Evolutionary conservation across 2,113 vertebrate species (phyloP), one percentile per base, ranked within the genome.

Genomic region (Pteronura brasiliensis): DNA sequence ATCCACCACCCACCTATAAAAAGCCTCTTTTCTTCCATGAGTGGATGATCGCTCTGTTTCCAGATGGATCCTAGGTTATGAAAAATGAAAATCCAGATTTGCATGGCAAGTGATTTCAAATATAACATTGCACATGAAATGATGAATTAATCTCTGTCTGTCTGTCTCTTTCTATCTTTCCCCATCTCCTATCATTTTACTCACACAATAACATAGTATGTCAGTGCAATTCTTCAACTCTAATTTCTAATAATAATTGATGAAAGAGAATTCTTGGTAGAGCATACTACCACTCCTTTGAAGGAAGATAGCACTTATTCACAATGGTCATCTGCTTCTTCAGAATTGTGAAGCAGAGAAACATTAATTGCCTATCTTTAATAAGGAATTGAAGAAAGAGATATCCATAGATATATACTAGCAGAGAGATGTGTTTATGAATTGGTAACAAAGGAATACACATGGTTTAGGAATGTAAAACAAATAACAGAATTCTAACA

Each of bases 51-150:
- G 7, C 31, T 93, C 20, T 85, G 49, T 74, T 88, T 97, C 79
- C 92, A 97, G 81, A 94, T 85, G 67, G 86, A 94, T 96, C 23
- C 49, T 31, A 88, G 39, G 44, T 95, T 94, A 97, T 77, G 36
- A 93, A 79, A 98, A 97, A 95, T 27, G 77, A 96, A 97, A 98
- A 94, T 61, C 89, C 80, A 95, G 61, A 95, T 96, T 88, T 96
- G 8, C 93, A 91, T 42, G 69, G 55, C 25, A 94, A 95, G 57
- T 82, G 25, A 95, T 57, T 87, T 96, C n/a, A 86, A 86, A 83
- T 74, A 74, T 94, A 94, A 88, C 55, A 80, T 6, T 76, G 15
- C 67, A n/a, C 14, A 57, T 63, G 69, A 85, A 93, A 63, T 11
- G 13, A 80, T 20, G 17, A 93, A 76, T 36, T 85, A 31, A 88